These are phyloP conservation scores for Teleopsis dalmanni DNA, from an alignment of 1,140 invertebrate species.

Conservation along the genomic window DNA sequence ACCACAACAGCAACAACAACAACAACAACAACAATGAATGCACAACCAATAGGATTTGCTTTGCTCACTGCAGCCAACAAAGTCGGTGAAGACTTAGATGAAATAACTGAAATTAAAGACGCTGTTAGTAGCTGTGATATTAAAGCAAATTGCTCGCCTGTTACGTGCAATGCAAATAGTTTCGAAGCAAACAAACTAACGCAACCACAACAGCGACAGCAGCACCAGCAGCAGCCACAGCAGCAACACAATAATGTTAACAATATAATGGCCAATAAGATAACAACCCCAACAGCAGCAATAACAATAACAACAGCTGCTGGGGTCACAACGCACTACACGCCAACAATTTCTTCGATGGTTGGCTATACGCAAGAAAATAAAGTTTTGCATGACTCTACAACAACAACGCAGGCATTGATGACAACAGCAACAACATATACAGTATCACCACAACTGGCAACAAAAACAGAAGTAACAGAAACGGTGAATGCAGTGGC, in stretches of 20 bases:
- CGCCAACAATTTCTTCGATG: neutral
- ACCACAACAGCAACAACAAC: conserved; percentile 4
- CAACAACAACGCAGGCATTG: neutral
- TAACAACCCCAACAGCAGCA: neutral
- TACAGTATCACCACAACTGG: neutral
- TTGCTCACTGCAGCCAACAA: neutral
- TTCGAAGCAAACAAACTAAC: neutral
- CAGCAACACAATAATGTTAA: too few relatives aligned
- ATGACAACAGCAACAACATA: neutral
- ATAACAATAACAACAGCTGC: neutral
- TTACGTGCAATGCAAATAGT: neutral
- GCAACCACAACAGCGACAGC: neutral
- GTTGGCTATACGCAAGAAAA: neutral
- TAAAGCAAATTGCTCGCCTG: neutral
- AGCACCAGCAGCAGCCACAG: neutral
- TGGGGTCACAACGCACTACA: neutral
- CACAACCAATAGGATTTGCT: neutral
- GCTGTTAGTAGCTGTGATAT: neutral
- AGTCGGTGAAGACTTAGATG: neutral
- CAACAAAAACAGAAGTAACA: too few relatives aligned
- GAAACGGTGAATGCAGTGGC: too few relatives aligned
- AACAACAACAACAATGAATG: neutral
- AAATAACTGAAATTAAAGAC: neutral
- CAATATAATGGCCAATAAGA: too few relatives aligned
- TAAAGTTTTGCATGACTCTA: too few relatives aligned